Evolutionary conservation across 1,140 invertebrate species (phyloP), one percentile per base, ranked within the genome.

Genomic region (Araneus ventricosus): DNA sequence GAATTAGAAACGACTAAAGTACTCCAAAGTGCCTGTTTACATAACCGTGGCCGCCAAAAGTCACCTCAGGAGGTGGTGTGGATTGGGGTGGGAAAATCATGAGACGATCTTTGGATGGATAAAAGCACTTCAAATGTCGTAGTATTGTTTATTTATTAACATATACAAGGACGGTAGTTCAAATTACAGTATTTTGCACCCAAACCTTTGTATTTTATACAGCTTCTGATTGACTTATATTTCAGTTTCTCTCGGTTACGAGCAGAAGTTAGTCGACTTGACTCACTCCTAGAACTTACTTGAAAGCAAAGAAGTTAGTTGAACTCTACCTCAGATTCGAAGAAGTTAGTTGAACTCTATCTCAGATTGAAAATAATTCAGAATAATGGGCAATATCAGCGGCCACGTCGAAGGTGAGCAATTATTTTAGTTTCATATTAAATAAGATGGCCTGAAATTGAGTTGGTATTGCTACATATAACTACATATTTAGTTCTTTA

Each of bases 131-230:
- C 41, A 57, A 89, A 39, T 34, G 52, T 59, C 37, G 34, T 41
- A 30, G 41, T 30, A 91, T 91, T 92, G 80, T 86, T 92, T 92
- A 91, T 91, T 90, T 90, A 75, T 86, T 70, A 67, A 34, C 82
- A 37, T 59, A 14, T 57, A 45, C 89, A 91, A 91, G 89, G 90
- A 86, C 90, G 79, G 30, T 84, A 41, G 82, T 86, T 86, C 82
- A 80, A 61, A 84, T 91, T 82, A 91, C 45, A n/a, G 90, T 34
- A 86, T 63, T 92, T 86, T 86, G 82, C 34, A 85, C 80, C 37
- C 90, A 63, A 86, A 92, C 82, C 90, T 91, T 92, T 92, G 90
- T 92, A 92, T 92, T 92, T 86, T 63, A 86, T 85, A 70, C 80
- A 39, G 37, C 22, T n/a, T 6, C 34, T 34, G 70, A 27, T 22